A percentile compares a stretch with the other conserved stretches of the same genome.
phyloP scores from a whole-genome alignment of 2,797 vertebrate species.

The Hafferia zeledoni region DNA sequence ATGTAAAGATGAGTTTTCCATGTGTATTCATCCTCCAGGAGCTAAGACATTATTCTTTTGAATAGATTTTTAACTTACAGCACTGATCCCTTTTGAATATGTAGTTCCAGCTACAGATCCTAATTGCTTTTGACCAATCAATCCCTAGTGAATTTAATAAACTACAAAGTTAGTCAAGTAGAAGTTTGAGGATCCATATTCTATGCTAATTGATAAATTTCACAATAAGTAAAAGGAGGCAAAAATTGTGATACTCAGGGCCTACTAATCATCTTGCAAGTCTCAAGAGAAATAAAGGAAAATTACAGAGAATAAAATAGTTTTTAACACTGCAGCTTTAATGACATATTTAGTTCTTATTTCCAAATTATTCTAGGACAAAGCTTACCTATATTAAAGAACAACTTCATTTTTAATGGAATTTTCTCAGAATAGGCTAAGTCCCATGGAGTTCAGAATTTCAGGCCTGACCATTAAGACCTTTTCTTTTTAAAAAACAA shows the following conservation, averaged over 20 bases:
- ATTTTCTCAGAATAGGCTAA: neutral
- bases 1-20: neutral
- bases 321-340: neutral
- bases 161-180: neutral
- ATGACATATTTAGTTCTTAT: neutral
- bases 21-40: neutral
- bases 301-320: neutral
- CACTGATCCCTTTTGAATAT: neutral
- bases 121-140: neutral
- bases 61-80: neutral
- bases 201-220: neutral
- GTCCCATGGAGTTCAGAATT: neutral
- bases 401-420: neutral
- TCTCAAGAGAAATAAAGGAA: neutral
- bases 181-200: neutral
- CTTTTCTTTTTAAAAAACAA: neutral
- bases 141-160: neutral
- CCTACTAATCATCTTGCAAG: neutral
- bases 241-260: neutral
- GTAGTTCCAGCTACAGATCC: neutral
- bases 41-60: neutral
- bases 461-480: neutral
- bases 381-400: neutral
- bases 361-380: neutral
- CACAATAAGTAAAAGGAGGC: neutral